Evolutionary conservation across 2,113 vertebrate species (phyloP).

Genomic region (Gnathonemus longibarbis): DNA sequence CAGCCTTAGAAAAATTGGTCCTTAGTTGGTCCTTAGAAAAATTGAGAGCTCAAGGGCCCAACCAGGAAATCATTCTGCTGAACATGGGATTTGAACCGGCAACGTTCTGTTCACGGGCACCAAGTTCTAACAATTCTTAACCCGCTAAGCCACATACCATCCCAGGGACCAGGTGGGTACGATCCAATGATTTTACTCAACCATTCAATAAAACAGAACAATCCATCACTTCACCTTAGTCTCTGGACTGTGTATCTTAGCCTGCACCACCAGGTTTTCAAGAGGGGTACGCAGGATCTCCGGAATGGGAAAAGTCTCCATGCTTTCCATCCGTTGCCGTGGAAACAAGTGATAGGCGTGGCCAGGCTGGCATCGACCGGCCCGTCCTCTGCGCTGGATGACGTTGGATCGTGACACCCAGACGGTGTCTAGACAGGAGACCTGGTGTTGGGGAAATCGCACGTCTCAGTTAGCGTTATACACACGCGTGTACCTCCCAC

Average conservation of each 20-base stretch:
- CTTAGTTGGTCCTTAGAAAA: too few species aligned
- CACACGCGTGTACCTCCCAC: not conserved
- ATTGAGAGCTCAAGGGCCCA: not conserved
- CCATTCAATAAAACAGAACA: not conserved
- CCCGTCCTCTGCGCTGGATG: constrained; percentile 83
- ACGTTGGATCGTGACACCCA: constrained; percentile 92
- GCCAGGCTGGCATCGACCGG: constrained; percentile 89
- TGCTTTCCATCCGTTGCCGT: constrained; percentile 69
- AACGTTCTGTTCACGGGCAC: not conserved
- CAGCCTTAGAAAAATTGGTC: too few species aligned
- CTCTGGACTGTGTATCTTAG: constrained; percentile 89
- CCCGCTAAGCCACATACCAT: not conserved
- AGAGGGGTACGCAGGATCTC: constrained; percentile 91
- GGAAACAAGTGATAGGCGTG: constrained; percentile 89
- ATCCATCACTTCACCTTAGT: constrained; percentile 63
- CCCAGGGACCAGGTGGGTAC: not conserved
- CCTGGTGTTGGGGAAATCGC: constrained; percentile 52
- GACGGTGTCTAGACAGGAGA: constrained; percentile 88
- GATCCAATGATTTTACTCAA: not conserved
- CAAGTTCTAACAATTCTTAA: not conserved
- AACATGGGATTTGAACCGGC: not conserved
- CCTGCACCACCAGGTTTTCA: constrained; percentile 89
- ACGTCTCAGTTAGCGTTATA: not conserved
- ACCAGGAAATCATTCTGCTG: not conserved
- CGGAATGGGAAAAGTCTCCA: constrained; percentile 78